Percentiles rank a stretch among this genome's conserved stretches.
Evolutionary conservation across 2,797 vertebrate genomes (phyloP).

Genomic region (Amniataba percoides): DNA sequence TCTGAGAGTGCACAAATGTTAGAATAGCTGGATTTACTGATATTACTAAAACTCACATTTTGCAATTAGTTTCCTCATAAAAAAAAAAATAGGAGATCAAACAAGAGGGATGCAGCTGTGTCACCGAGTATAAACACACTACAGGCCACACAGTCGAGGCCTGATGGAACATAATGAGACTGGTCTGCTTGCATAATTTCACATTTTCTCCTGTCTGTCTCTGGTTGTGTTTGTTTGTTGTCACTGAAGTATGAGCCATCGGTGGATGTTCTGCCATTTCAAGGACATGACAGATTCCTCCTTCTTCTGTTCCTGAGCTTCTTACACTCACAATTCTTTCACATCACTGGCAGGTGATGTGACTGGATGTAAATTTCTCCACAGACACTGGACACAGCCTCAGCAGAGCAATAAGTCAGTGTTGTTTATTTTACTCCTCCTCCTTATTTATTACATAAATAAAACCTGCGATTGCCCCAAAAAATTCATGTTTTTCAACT

Average conservation of each 20-base stretch:
- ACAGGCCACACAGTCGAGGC: neutral
- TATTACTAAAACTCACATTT: neutral
- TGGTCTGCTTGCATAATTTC: constrained; percentile 12
- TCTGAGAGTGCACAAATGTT: no score
- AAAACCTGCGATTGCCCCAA: neutral
- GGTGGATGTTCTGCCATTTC: neutral
- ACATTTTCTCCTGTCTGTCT: constrained; percentile 1
- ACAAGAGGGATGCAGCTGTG: constrained; percentile 14
- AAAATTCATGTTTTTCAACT: neutral
- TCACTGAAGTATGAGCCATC: neutral
- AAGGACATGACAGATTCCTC: constrained; percentile 7
- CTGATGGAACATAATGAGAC: constrained; percentile 10
- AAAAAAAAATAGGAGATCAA: neutral
- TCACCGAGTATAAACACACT: neutral
- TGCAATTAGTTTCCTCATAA: constrained; percentile 22
- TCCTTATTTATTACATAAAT: neutral
- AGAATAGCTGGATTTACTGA: neutral
- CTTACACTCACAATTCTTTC: neutral
- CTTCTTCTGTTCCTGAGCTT: neutral
- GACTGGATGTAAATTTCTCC: constrained; percentile 21
- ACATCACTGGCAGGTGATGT: neutral
- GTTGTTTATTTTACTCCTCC: no score
- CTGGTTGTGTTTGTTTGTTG: constrained; percentile 9
- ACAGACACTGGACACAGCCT: neutral
- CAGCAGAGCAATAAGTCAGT: no score